A percentile compares a stretch with the other conserved stretches of the same genome.
phyloP scores from a whole-genome alignment of 23 tunicate species.

The Trididemnum nubilum region DNA sequence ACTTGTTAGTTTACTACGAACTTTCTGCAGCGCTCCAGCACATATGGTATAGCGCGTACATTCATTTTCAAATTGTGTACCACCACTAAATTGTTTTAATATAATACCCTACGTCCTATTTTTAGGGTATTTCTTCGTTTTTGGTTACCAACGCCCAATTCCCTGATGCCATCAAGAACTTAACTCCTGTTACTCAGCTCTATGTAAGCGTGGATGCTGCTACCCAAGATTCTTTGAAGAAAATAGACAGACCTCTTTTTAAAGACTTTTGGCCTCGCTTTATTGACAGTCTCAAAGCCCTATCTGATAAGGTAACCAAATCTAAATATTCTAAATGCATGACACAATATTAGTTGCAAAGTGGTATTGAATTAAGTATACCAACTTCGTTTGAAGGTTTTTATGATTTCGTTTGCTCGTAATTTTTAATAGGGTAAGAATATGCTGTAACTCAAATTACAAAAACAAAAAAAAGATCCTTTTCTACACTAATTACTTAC shows the following conservation, averaged over 20 bases:
- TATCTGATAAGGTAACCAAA: conserved; percentile 63
- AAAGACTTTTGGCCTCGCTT: conserved; percentile 98
- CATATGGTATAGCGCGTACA: no score
- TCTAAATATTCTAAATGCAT: no score
- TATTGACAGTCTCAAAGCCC: conserved; percentile 83
- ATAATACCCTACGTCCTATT: background rate
- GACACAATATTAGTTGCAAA: no score
- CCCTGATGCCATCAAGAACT: conserved; percentile 86
- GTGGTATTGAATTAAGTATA: no score
- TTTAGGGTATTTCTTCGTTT: conserved; percentile 87
- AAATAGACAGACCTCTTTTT: conserved; percentile 92
- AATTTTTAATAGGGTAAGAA: no score
- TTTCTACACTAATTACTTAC: no score
- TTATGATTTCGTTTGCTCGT: no score
- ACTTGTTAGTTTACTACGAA: no score
- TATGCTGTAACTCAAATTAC: no score
- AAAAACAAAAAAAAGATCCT: no score
- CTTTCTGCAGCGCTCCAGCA: no score
- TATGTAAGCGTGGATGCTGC: conserved; percentile 99
- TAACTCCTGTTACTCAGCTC: conserved; percentile 86
- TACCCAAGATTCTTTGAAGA: conserved; percentile 85
- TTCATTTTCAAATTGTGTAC: background rate
- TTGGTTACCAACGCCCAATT: conserved; percentile 98
- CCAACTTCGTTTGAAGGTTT: no score
- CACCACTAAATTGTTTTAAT: background rate